phyloP scores from a whole-genome alignment of 2,797 vertebrate species.

The Acrossocheilus wenchowensis region DNA sequence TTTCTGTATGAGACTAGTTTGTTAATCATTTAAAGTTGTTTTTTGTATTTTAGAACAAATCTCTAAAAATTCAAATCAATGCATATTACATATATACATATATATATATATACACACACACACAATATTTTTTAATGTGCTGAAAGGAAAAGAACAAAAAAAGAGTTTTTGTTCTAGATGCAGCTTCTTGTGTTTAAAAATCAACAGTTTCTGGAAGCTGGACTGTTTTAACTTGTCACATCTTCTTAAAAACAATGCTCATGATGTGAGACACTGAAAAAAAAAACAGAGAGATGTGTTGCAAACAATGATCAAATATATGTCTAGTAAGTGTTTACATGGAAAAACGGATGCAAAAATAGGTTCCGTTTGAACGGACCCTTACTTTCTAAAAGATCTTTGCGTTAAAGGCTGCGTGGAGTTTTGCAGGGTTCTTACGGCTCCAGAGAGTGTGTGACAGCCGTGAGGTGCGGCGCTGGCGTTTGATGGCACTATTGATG shows the following conservation, averaged over 20 bases:
- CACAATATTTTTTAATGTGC: no score
- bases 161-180: not conserved
- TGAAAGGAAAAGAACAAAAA: no score
- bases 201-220: not conserved
- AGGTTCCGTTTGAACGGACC: not conserved
- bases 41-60: not conserved
- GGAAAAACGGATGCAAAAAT: constrained; percentile 9
- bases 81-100: not conserved
- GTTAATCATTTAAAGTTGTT: no score
- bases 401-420: not conserved
- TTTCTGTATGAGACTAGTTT: not conserved
- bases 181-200: no score
- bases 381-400: not conserved
- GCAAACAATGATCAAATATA: constrained; percentile 1
- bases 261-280: not conserved
- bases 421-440: constrained; percentile 13
- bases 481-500: constrained; percentile 85
- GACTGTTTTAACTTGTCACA: constrained; percentile 3
- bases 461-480: constrained; percentile 62
- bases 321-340: not conserved
- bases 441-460: constrained; percentile 26
- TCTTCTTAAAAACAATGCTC: not conserved
- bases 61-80: not conserved
- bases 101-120: no score
- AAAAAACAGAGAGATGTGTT: not conserved